Evolutionary conservation across 2,888 invertebrate species (phyloP), one percentile per base, ranked within the genome.

Genomic region (Mimachlamys varia): DNA sequence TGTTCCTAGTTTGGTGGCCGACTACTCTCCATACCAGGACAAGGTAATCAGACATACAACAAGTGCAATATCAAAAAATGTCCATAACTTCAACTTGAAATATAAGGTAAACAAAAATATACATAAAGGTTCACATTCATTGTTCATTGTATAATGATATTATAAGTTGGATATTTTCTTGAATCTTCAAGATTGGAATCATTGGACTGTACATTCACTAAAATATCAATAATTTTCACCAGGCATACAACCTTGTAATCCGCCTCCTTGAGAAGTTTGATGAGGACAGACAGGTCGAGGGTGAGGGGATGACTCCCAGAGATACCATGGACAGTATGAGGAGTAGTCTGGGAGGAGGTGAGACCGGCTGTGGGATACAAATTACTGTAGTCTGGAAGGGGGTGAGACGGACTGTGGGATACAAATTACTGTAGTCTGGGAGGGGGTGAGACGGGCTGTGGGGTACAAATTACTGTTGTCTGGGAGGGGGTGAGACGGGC

Each of bases 1-100:
- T 94, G 95, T 95, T 5, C 96, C 96, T 13, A 94, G 95, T 90
- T 91, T 96, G 12, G 94, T 95, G 17, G 92, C 93, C 53, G 94
- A 94, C 44, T 91, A 91, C 15, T 95, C 95, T 13, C 92, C 91
- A 17, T 91, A 94, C 88, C 94, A 94, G 89, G 94, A 94, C 50
- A 95, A 94, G 94, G 95, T 95, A 92, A 55, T 53, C 53, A 17
- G 19, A 53, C 19, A 1, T 76, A 55, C 27, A 38, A 37, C 22
- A 27, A 87, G n/a, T 53, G 15, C 19, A 58, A 53, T 53, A 53
- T 53, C 53, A 53, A 53, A 53, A 12, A 13, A 53, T 53, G 3
- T 53, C 15, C 53, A 53, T 15, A 53, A 53, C 53, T 19, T 53
- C 19, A 17, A 53, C 53, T 19, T 53, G 1, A 17, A 53, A 19